Evolutionary conservation across 2,888 invertebrate genomes (phyloP), one percentile per base, ranked within the genome.

Genomic region (Tachystola acroxantha): DNA sequence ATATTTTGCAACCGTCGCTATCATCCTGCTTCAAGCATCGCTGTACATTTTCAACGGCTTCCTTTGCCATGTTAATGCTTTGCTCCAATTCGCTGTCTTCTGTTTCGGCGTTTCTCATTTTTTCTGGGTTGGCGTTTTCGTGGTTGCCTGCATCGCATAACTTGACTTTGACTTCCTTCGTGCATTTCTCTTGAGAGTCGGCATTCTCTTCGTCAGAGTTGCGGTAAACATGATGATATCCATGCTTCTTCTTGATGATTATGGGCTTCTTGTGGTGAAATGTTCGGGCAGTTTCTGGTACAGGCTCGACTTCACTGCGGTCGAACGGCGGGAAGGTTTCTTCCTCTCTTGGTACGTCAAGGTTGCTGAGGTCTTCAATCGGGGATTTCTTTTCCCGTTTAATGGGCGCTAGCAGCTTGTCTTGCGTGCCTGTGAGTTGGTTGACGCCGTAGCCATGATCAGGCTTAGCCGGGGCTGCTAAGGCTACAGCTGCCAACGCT

Each of bases 11-110:
- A n/a, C 16, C 16, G 40, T 80, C 73, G 16, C 16, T 6, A 6
- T 16, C 16, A 6, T 16, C 16, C 6, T 16, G 16, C 16, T 16
- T 3, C 16, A 16, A 16, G 16, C 16, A 16, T 11, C 58, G 63
- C 48, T 81, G 75, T 14, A 85, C 50, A 37, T 64, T 69, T 46
- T 82, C 74, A n/a, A 84, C 71, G 1, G 81, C 82, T 61, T 75
- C 74, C 44, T 76, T 80, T 10, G 81, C 84, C 58, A 74, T 64
- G 38, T 64, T 63, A 35, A 84, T 70, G 39, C 68, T 82, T n/a
- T 67, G 59, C 46, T 77, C 69, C 53, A 84, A 66, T 10, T 46
- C 46, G 3, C 57, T 40, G 7, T 54, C 52, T 37, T 62, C 62
- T 11, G 53, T 49, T 0, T 41, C 43, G 11, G 67, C 39, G 27